Conservation (phyloP, 2,888 invertebrate genomes). For the Teleogryllus oceanicus region DNA sequence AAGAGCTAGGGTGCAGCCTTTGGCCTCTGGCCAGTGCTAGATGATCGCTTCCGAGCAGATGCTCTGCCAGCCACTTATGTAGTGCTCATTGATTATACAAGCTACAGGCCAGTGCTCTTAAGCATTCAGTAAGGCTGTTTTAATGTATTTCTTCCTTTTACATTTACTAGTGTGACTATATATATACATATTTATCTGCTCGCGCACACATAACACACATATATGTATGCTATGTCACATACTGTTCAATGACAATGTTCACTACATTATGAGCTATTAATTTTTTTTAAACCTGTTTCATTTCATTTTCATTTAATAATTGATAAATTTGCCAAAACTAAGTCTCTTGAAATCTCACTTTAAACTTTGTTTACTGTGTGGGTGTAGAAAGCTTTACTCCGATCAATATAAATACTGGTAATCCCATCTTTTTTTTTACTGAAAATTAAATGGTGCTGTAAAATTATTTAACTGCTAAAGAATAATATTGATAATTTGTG, state of each 20-base stretch:
- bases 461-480: not conserved
- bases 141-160: slow-evolving; percentile 2
- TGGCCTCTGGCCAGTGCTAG: not conserved
- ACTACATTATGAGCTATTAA: not conserved
- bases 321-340: not conserved
- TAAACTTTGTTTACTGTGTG: not conserved
- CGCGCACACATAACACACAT: not conserved
- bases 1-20: not conserved
- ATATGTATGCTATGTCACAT: slow-evolving; percentile 11
- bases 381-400: not conserved
- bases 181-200: not conserved
- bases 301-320: not conserved
- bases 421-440: not conserved
- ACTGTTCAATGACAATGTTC: slow-evolving; percentile 18
- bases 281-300: not conserved
- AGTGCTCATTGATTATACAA: not conserved
- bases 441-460: not conserved
- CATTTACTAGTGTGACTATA: not conserved
- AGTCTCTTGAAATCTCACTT: not conserved
- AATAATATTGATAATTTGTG: not conserved
- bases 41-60: not conserved
- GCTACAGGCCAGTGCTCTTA: slow-evolving; percentile 1
- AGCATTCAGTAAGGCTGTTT: not conserved
- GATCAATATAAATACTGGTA: not conserved
- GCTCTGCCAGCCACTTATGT: slow-evolving; percentile 10